phyloP scores from a whole-genome alignment of 2,113 vertebrate genomes.

The Platichthys stellatus region DNA sequence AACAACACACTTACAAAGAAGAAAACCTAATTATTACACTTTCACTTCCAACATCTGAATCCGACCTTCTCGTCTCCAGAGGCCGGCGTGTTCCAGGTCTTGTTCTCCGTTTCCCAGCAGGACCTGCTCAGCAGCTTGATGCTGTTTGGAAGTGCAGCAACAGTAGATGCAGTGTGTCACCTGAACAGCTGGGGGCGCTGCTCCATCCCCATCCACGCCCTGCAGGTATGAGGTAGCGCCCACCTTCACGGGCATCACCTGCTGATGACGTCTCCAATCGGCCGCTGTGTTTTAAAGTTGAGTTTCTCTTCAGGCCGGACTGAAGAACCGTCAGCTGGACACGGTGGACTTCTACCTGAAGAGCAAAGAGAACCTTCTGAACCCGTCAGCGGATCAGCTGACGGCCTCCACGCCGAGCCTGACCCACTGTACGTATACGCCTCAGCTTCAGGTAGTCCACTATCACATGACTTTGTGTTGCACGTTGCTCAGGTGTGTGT shows the following conservation, averaged over 20 bases:
- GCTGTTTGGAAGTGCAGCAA: conserved; percentile 90
- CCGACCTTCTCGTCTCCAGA: conserved; percentile 72
- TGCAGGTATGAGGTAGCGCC: conserved; percentile 83
- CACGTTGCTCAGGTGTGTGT: background rate
- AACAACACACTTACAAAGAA: no score
- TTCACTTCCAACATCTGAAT: background rate
- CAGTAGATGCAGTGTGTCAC: conserved; percentile 90
- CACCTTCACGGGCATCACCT: background rate
- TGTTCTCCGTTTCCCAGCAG: conserved; percentile 90
- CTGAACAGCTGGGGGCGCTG: conserved; percentile 95
- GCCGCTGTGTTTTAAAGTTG: background rate
- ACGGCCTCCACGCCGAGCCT: conserved; percentile 64
- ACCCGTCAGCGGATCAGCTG: conserved; percentile 66
- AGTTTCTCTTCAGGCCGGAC: conserved; percentile 84
- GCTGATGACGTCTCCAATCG: background rate
- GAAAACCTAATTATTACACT: no score
- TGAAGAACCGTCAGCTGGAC: conserved; percentile 95
- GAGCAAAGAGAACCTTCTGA: conserved; percentile 92
- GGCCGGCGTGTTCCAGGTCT: conserved; percentile 84
- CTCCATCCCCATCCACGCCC: conserved; percentile 91
- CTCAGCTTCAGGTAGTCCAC: background rate
- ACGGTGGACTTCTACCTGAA: conserved; percentile 96
- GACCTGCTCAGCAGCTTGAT: conserved; percentile 92
- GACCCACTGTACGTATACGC: conserved; percentile 76
- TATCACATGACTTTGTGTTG: background rate